Base-by-base conservation (phyloP, 2,113 vertebrate species). In the Cavia porcellus region DNA sequence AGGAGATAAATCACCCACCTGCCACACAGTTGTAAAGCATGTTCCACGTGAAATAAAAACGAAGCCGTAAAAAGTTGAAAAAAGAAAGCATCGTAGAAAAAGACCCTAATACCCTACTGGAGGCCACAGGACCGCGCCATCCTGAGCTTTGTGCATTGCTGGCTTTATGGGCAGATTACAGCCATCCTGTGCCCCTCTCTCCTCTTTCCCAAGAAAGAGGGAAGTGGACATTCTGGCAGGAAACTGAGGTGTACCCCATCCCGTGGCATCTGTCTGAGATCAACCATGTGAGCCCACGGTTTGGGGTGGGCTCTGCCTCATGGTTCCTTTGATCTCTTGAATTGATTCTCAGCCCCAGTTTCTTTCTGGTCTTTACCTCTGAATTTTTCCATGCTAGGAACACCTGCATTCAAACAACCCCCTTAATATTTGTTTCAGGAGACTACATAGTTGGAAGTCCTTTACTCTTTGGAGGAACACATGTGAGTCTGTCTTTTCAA, bases 251-350 rank as follows among this genome's bases (percentile, higher is more conserved):
- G 2, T 35, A 70, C 17, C 8, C 59, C 3, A 10, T 15, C 47
- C 4, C 4, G 0, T 0, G 72, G 3, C 0, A 0, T 2, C 0
- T 0, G 1, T 7, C 62, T 32, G 52, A 61, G 70, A 5, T 10
- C 35, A 38, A 30, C 61, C 28, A 1, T 2, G 20, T 10, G 38
- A 35, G 20, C 45, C 13, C 0, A 3, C 1, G 2, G 3, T 1
- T 9, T 5, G 7, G 25, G 32, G 12, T 1, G 0, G 13, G 13
- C 57, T 13, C 32, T 38, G 75, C 30, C 13, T 6, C 32, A 25
- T 25, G 57, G 14, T 50, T 61, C 45, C 85, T 83, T n/a, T 11
- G 20, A 11, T 12, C 22, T 30, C 42, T 30, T 59, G 10, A 68
- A 24, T 66, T 79, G 35, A 70, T 24, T 0, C 1, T 59, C 1